Conservation (phyloP, 1,140 invertebrate species). For the Trachymyrmex cornetzi region DNA sequence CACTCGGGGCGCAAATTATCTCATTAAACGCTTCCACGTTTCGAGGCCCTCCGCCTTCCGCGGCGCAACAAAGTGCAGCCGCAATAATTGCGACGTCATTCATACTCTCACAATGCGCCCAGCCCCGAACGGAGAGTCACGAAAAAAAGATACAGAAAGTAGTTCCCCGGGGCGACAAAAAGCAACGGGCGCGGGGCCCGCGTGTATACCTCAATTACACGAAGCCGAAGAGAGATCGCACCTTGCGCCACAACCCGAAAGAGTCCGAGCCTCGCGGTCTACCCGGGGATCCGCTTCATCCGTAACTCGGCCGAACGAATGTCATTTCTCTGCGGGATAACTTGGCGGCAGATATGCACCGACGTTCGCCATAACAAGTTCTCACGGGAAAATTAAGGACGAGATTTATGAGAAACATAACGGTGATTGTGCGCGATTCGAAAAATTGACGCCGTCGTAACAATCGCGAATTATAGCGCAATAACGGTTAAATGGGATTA, state of each 20-base stretch:
- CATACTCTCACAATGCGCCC: conserved; percentile 57
- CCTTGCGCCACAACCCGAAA: conserved; percentile 50
- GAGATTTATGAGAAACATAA: conserved; percentile 5
- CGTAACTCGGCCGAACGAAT: conserved; percentile 34
- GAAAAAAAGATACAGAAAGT: conserved; percentile 65
- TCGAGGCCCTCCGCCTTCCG: conserved; percentile 55
- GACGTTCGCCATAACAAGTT: not conserved
- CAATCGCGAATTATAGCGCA: not conserved
- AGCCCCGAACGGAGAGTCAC: conserved; percentile 43
- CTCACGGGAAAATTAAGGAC: conserved; percentile 21
- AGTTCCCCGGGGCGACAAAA: conserved; percentile 61
- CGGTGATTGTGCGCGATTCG: not conserved
- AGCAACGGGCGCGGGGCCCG: conserved; percentile 17
- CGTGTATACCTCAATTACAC: conserved; percentile 60
- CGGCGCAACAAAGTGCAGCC: conserved; percentile 57
- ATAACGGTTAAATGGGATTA: conserved; percentile 19
- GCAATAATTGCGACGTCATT: conserved; percentile 61
- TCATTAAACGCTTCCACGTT: conserved; percentile 64
- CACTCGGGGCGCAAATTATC: conserved; percentile 63
- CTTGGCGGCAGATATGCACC: conserved; percentile 4
- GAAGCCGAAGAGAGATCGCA: conserved; percentile 48
- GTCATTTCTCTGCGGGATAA: conserved; percentile 48
- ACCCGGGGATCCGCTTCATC: conserved; percentile 1
- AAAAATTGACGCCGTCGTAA: conserved; percentile 26
- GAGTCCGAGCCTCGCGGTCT: conserved; percentile 21